phyloP scores from a whole-genome alignment of 2,888 invertebrate species.

The Blera fallax region DNA sequence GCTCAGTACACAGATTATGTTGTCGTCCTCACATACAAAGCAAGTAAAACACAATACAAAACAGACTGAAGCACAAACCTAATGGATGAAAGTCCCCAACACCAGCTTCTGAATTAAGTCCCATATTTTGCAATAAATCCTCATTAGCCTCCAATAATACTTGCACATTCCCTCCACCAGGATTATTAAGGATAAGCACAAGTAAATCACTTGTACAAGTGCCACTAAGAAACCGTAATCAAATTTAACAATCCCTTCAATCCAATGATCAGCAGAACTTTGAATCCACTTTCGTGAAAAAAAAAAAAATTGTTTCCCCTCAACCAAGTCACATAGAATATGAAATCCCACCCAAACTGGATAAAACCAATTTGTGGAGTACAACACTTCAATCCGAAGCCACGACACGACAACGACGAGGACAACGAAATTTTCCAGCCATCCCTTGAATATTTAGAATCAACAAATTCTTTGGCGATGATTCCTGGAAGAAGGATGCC shows the following conservation, averaged over 20 bases:
- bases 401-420: background rate
- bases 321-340: background rate
- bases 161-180: background rate
- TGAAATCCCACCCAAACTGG: background rate
- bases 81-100: background rate
- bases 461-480: background rate
- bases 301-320: background rate
- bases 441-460: background rate
- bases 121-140: background rate
- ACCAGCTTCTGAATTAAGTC: too few species aligned
- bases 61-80: background rate
- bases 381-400: background rate
- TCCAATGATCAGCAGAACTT: background rate
- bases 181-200: background rate
- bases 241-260: background rate
- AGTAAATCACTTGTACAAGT: background rate
- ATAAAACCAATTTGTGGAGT: background rate
- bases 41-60: too few species aligned
- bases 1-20: too few species aligned
- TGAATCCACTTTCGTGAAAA: background rate
- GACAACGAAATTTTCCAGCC: background rate
- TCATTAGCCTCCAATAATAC: background rate
- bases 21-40: too few species aligned
- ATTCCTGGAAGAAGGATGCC: background rate
- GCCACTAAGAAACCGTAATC: background rate